A percentile compares a stretch with the other conserved stretches of the same genome.
These are phyloP conservation scores for Thereva nobilitata DNA, from an alignment of 2,888 invertebrate species.

Conservation along the genomic window DNA sequence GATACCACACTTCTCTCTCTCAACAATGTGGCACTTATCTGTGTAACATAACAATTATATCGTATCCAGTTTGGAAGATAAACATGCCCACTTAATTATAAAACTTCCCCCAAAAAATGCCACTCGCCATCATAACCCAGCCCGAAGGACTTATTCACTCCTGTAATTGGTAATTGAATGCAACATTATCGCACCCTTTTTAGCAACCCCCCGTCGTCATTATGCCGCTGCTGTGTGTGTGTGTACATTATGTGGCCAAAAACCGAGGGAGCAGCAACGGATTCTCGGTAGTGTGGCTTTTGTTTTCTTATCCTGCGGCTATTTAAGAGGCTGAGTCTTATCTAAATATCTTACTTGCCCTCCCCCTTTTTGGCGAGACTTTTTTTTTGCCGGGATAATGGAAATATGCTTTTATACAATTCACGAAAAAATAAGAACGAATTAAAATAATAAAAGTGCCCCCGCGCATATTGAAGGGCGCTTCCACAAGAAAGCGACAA, in stretches of 20 bases:
- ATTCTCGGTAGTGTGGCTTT: slow-evolving; percentile 9
- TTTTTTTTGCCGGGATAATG: background rate
- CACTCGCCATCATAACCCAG: too few species aligned
- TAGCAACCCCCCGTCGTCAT: slow-evolving; percentile 14
- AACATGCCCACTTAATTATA: too few species aligned
- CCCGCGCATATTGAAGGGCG: slow-evolving; percentile 2
- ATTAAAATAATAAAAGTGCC: slow-evolving; percentile 26
- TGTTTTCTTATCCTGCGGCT: slow-evolving; percentile 29
- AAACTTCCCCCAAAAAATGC: too few species aligned
- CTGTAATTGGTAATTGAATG: slow-evolving; percentile 38
- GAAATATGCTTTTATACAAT: too few species aligned
- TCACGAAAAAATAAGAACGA: background rate
- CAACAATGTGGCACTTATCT: too few species aligned
- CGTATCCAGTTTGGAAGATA: too few species aligned
- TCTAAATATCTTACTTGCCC: slow-evolving; percentile 14
- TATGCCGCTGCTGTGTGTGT: slow-evolving; percentile 13
- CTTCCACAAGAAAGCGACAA: background rate
- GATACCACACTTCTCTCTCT: too few species aligned
- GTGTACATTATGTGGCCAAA: too few species aligned
- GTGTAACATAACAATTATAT: too few species aligned
- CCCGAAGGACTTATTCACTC: too few species aligned
- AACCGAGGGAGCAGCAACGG: too few species aligned
- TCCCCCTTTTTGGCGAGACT: background rate
- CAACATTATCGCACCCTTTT: slow-evolving; percentile 40
- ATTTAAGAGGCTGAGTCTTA: slow-evolving; percentile 14